Conservation (phyloP, 2,113 vertebrate genomes). For the Hiodon tergisus region DNA sequence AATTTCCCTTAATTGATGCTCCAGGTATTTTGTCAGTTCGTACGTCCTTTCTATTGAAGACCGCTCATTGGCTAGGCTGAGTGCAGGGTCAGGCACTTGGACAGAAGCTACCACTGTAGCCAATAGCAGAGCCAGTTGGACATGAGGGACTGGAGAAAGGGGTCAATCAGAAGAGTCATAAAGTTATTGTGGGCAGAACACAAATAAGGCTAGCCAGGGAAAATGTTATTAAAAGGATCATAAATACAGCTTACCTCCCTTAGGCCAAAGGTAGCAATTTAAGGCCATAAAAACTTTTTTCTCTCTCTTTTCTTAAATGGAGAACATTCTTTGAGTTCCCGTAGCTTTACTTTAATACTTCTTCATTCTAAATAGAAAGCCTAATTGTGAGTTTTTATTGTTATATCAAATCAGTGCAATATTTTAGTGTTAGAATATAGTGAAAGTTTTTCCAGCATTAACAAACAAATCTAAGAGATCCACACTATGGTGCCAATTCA, state of each 20-base stretch:
- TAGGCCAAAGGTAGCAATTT: no score
- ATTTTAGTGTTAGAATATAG: not conserved
- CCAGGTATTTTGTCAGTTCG: constrained; percentile 93
- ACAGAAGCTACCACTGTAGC: constrained; percentile 68
- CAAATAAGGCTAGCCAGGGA: no score
- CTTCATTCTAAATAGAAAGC: no score
- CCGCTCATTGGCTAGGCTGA: constrained; percentile 71
- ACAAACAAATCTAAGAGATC: no score
- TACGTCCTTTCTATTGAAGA: constrained; percentile 92
- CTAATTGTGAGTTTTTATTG: no score
- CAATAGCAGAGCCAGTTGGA: constrained; percentile 70
- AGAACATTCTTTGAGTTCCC: no score
- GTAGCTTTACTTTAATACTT: no score
- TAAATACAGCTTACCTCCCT: no score
- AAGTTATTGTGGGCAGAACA: not conserved
- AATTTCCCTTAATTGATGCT: constrained; percentile 90
- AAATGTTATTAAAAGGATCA: no score
- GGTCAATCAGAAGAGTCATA: not conserved
- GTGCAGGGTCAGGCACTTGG: constrained; percentile 66
- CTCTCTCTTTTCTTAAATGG: no score
- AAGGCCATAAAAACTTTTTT: no score
- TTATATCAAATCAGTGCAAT: not conserved
- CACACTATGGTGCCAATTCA: no score
- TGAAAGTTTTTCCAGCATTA: not conserved
- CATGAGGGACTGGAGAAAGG: constrained; percentile 44